phyloP scores from a whole-genome alignment of 64 coral and sea anemone species.

The Dendronephthya gigantea region DNA sequence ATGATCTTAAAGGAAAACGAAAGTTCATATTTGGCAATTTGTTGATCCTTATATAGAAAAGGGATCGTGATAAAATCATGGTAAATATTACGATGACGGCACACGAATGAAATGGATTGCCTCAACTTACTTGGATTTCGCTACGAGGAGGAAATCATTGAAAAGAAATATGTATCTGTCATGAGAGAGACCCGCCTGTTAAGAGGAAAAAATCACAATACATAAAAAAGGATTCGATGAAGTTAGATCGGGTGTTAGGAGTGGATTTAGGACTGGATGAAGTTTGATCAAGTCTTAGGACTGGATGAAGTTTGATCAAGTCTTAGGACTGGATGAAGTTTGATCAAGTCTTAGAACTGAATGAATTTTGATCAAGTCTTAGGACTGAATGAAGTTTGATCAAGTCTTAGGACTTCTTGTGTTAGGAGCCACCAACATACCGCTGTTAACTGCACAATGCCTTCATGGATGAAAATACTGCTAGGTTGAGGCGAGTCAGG shows the following conservation, averaged over 20 bases:
- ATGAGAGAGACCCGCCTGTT: not conserved
- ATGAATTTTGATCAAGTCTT: no score
- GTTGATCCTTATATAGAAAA: no score
- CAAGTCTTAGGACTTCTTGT: no score
- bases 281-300: no score
- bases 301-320: no score
- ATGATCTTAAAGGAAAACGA: not conserved
- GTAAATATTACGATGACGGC: not conserved
- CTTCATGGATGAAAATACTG: not conserved
- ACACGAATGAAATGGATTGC: not conserved
- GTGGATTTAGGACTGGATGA: not conserved
- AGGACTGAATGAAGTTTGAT: no score
- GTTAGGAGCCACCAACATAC: not conserved
- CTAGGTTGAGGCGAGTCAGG: not conserved
- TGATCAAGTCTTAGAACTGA: no score
- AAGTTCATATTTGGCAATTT: not conserved
- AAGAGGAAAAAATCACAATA: not conserved
- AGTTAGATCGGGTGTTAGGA: not conserved
- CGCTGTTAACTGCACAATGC: not conserved
- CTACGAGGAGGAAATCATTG: not conserved
- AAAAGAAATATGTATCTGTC: not conserved
- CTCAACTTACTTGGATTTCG: conserved; percentile 7
- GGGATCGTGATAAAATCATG: no score
- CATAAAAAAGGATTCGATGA: not conserved
- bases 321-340: no score